Percentiles rank a stretch among this genome's conserved stretches.
Evolutionary conservation across 2,113 vertebrate genomes (phyloP).

Genomic region (Ovis canadensis): DNA sequence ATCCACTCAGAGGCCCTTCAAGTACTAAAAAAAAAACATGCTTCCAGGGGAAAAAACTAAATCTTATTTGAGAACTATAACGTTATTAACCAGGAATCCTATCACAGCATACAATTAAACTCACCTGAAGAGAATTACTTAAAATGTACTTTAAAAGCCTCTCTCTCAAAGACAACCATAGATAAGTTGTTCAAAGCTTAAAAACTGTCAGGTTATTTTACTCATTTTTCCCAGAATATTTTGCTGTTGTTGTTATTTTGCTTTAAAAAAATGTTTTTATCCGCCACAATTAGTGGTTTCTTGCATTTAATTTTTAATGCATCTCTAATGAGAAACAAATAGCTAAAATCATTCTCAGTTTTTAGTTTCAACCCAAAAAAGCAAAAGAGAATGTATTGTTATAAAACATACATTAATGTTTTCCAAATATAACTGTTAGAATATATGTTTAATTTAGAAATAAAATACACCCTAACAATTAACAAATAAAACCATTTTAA

Average conservation of each 20-base stretch:
- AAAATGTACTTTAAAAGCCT: not conserved
- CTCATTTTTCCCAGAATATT: not conserved
- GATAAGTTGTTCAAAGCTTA: not conserved
- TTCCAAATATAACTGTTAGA: not conserved
- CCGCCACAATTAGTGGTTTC: not conserved
- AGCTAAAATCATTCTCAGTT: not conserved
- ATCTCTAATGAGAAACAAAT: not conserved
- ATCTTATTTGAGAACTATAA: not conserved
- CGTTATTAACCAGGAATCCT: not conserved
- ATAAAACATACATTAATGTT: not conserved
- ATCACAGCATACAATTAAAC: not conserved
- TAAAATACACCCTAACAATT: not conserved
- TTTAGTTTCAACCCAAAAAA: not conserved
- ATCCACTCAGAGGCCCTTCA: not conserved
- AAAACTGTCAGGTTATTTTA: not conserved
- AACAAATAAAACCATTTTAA: not conserved
- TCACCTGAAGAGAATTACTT: not conserved
- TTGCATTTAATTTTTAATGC: slow-evolving; percentile 21
- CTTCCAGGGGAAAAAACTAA: not conserved
- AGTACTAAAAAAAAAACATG: not conserved
- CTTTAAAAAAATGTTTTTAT: not conserved
- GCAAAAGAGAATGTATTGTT: not conserved
- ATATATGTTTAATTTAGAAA: not conserved
- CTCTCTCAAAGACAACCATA: not conserved
- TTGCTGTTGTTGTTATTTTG: not conserved